Conservation (phyloP, 2,888 invertebrate species). For the Parascotia fuliginaria region DNA sequence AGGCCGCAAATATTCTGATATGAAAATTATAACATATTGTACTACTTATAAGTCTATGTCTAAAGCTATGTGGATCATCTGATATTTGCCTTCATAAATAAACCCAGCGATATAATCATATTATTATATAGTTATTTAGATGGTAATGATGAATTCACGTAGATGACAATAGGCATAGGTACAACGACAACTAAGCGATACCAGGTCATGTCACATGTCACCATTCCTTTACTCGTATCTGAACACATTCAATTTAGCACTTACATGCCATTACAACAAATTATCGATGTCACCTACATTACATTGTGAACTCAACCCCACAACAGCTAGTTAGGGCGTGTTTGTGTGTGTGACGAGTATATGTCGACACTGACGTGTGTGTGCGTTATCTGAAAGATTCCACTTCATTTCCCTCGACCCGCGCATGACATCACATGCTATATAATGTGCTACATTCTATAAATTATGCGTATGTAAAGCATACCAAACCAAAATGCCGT, state of each 20-base stretch:
- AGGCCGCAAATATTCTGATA: too few relatives aligned
- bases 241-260: conserved; percentile 74
- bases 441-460: conserved; percentile 28
- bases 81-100: too few relatives aligned
- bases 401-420: conserved; percentile 84
- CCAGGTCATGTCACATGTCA: conserved; percentile 54
- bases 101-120: too few relatives aligned
- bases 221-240: conserved; percentile 55
- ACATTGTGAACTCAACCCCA: conserved; percentile 72
- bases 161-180: not conserved
- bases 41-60: too few relatives aligned
- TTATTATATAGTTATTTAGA: too few relatives aligned
- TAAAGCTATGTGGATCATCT: too few relatives aligned
- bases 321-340: conserved; percentile 45
- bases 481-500: not conserved
- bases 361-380: conserved; percentile 52
- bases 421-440: conserved; percentile 74
- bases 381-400: conserved; percentile 85
- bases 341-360: conserved; percentile 30
- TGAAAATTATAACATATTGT: too few relatives aligned
- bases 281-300: conserved; percentile 82
- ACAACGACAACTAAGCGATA: conserved; percentile 15
- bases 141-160: too few relatives aligned
- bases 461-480: conserved; percentile 22
- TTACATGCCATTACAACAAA: conserved; percentile 78